Base-by-base conservation (phyloP, 2,888 invertebrate species). In the Heterodera filipjevi region DNA sequence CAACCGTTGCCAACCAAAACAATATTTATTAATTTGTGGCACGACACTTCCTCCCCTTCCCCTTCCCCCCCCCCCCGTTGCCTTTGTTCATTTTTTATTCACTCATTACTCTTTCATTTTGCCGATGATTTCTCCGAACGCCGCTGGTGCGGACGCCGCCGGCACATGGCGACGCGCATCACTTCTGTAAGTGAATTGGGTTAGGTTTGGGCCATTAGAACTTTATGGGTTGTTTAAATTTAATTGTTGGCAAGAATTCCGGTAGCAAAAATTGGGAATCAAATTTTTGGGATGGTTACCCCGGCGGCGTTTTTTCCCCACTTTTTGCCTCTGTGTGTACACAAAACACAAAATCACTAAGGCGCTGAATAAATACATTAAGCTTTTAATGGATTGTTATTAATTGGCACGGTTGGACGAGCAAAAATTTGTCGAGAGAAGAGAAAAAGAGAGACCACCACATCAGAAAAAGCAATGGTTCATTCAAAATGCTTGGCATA, bases 121-220 rank as follows among this genome's bases (percentile, higher is more conserved):
- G 22, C 22, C 59, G 68, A 68, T 68, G 68, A 68, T 68, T 68
- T 68, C 68, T 32, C 68, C 68, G 1, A 22, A 35, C 33, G 68
- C 68, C 32, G 19, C 68, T 32, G 33, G 30, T 33, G 30, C 66
- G 30, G 30, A 14, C 66, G 68, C 68, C 33, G 68, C 68, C 68
- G 68, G 68, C 32, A 68, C 68, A 68, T 68, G 68, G 68, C 30
- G 68, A 32, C 68, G 68, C 22, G 68, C 68, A 35, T 68, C 68
- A 3, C 68, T 68, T 16, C 68, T 68, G 68, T 68, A 10, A n/a
- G 59, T 59, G 12, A n/a, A 59, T 8, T 27, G 8, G 39, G 39
- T n/a, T 10, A 49, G 3, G 6, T 53, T 53, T 5, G 44, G 44
- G 12, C n/a, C n/a, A n/a, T n/a, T n/a, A n/a, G n/a, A n/a, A n/a